Conservation (phyloP, 2,797 vertebrate genomes). For the Acridotheres tristis region DNA sequence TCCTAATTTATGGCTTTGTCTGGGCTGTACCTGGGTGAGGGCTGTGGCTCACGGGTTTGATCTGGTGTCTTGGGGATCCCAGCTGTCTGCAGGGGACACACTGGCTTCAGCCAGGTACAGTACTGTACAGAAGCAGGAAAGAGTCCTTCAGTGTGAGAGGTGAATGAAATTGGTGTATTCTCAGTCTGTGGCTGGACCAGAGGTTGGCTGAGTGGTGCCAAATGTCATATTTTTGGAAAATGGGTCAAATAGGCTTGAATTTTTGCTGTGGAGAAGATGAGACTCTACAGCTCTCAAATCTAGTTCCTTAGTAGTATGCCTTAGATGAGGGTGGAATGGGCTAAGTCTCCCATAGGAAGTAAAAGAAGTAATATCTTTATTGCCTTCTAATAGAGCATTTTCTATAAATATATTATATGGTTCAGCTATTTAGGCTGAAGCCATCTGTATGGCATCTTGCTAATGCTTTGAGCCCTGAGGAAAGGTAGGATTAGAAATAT, state of each 20-base stretch:
- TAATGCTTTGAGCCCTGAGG: neutral
- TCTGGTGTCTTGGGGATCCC: accelerated
- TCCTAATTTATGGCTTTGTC: neutral
- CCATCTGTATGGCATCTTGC: accelerated
- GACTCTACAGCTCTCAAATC: neutral
- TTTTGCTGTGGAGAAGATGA: neutral
- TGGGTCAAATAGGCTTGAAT: neutral
- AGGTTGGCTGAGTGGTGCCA: accelerated
- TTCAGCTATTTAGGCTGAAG: neutral
- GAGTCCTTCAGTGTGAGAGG: neutral
- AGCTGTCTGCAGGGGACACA: accelerated
- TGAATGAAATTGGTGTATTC: neutral
- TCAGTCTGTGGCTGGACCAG: neutral
- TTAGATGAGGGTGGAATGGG: neutral
- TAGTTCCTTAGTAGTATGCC: neutral
- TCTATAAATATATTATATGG: neutral
- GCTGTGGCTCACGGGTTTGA: neutral
- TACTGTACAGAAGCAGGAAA: neutral
- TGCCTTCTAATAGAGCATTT: neutral
- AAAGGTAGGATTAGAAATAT: neutral
- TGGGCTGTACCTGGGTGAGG: neutral
- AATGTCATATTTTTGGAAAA: neutral
- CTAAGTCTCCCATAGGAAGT: neutral
- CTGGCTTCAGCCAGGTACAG: accelerated
- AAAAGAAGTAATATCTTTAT: neutral